Evolutionary conservation across 1,140 invertebrate species (phyloP), one percentile per base, ranked within the genome.

Genomic region (Potamilus streckersoni): DNA sequence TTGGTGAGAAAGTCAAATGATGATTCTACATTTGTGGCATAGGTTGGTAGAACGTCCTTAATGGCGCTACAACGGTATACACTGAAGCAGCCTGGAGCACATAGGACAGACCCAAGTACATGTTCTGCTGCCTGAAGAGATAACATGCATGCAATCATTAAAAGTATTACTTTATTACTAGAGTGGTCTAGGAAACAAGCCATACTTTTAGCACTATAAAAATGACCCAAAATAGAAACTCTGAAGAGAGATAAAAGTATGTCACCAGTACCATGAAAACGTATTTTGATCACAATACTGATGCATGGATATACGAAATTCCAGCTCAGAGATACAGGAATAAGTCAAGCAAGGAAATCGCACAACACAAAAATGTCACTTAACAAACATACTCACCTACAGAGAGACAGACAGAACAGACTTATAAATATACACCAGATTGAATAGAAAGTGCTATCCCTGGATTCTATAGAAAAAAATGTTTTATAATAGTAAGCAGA

Each of bases 1-100:
- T 99, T 99, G 85, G 98, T 97, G 8, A 99, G 96, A 86, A 98
- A 99, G 91, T 99, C 97, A 71, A 96, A 92, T 14, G 98, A 96
- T 91, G 98, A 96, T 63, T 95, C 94, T 14, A 97, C 97, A 84
- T 93, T 93, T 11, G 96, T 95, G 0, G 97, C 98, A 86, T 99
- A 99, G 86, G 95, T 96, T 84, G 95, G 95, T 95, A 99, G 97
- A 6, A 99, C 96, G 84, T 99, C 97, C 96, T 98, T 98, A 31
- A 99, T 91, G 80, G 97, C 96, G 5, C 74, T 71, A 64, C 82
- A 97, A 89, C 98, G 93, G 91, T 99, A 99, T 0, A 99, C 93
- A 0, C 97, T 98, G 90, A 99, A 99, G 90, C 98, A 99, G 70
- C 98, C 98, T 20, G 98, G 98, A 2, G 86, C 83, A 76, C 87